phyloP scores from a whole-genome alignment of 2,113 vertebrate genomes.

The Trematomus loennbergii region DNA sequence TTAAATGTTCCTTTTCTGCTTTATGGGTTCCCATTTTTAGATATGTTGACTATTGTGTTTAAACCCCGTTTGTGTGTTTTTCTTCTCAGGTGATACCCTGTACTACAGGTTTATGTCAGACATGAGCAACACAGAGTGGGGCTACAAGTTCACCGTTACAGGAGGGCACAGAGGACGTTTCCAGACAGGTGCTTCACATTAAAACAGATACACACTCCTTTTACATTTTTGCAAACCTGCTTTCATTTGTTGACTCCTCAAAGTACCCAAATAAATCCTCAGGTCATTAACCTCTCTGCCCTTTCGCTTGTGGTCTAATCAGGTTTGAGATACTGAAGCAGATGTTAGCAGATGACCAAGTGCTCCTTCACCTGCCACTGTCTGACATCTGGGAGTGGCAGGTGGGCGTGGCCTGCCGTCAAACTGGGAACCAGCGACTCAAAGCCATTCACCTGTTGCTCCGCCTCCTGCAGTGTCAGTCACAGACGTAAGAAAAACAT shows the following conservation, averaged over 20 bases:
- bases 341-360: slow-evolving; percentile 93
- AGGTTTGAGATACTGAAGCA: slow-evolving; percentile 98
- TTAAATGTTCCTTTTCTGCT: background rate
- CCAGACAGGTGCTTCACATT: slow-evolving; percentile 89
- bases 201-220: background rate
- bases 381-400: slow-evolving; percentile 96
- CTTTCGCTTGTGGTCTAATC: background rate
- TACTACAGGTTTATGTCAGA: slow-evolving; percentile 95
- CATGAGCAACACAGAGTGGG: slow-evolving; percentile 99
- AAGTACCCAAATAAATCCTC: background rate
- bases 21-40: background rate
- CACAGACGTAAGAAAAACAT: slow-evolving; percentile 82
- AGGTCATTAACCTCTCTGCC: background rate
- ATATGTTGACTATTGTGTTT: background rate
- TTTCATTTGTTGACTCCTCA: slow-evolving; percentile 16
- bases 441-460: slow-evolving; percentile 95
- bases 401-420: slow-evolving; percentile 94
- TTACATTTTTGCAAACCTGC: background rate
- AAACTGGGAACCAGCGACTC: slow-evolving; percentile 92
- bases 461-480: slow-evolving; percentile 88
- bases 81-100: slow-evolving; percentile 90
- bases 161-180: slow-evolving; percentile 96
- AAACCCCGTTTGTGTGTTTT: slow-evolving; percentile 13
- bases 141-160: slow-evolving; percentile 96
- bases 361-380: slow-evolving; percentile 88